phyloP scores from a whole-genome alignment of 2,797 vertebrate genomes.

The Chiloscyllium punctatum region DNA sequence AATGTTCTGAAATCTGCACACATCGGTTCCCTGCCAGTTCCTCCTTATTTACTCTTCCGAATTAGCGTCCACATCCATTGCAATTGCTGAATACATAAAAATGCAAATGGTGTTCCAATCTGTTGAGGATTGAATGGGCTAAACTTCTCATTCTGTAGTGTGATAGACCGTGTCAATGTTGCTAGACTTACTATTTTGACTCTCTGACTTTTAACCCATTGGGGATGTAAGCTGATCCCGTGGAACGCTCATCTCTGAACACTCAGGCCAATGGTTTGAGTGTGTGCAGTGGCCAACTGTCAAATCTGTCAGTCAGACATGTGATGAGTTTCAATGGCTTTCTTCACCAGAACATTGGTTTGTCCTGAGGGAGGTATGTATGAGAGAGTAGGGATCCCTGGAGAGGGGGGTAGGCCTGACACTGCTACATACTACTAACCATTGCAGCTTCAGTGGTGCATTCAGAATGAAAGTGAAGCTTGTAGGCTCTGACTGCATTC shows the following conservation, averaged over 20 bases:
- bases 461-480: not conserved
- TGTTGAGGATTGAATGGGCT: not conserved
- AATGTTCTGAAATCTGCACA: not conserved
- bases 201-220: slow-evolving; percentile 1
- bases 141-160: not conserved
- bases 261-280: not conserved
- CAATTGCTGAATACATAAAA: not conserved
- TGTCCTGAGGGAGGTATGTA: not conserved
- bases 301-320: not conserved
- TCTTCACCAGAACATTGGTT: not conserved
- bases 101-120: not conserved
- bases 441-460: not conserved
- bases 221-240: not conserved
- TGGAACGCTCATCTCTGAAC: not conserved
- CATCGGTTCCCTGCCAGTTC: not conserved
- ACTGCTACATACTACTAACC: not conserved
- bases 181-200: not conserved
- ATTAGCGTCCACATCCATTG: not conserved
- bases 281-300: not conserved
- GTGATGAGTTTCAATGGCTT: slow-evolving; percentile 3
- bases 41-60: not conserved
- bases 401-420: not conserved
- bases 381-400: too few species aligned
- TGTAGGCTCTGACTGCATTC: not conserved
- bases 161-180: not conserved